A percentile compares a stretch with the other conserved stretches of the same genome.
Evolutionary conservation across 2,888 invertebrate genomes (phyloP).

Genomic region (Drosophila seclusa): DNA sequence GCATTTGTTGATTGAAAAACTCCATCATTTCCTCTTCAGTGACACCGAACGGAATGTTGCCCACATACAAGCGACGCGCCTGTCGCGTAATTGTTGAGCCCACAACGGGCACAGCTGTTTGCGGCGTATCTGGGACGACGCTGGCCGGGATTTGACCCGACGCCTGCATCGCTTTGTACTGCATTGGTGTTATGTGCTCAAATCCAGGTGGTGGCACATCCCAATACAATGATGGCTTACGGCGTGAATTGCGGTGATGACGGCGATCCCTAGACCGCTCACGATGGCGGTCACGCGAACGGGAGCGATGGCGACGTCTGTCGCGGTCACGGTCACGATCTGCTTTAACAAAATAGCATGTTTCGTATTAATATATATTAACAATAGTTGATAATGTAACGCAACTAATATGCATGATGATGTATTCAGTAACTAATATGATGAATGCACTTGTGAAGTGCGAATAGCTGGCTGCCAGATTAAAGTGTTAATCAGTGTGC

Average conservation of each 20-base stretch:
- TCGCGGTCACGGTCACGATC: conserved; percentile 71
- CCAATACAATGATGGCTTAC: conserved; percentile 97
- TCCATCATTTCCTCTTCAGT: conserved; percentile 99
- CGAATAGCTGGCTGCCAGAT: neutral
- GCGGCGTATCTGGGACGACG: conserved; percentile 95
- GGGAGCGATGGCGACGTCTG: conserved; percentile 71
- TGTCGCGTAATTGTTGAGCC: conserved; percentile 99
- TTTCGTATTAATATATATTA: neutral
- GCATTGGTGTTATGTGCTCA: conserved; percentile 98
- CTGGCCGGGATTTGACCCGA: conserved; percentile 98
- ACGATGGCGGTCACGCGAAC: conserved; percentile 74
- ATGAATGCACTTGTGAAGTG: neutral
- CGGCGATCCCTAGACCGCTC: conserved; percentile 73
- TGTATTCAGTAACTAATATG: neutral
- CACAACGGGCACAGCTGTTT: conserved; percentile 98
- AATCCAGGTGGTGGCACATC: conserved; percentile 99
- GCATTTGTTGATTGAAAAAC: conserved; percentile 99
- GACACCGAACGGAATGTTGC: conserved; percentile 99
- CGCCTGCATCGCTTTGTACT: conserved; percentile 95
- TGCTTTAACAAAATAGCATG: conserved; percentile 6
- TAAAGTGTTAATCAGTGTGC: conserved; percentile 3
- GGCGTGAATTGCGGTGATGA: conserved; percentile 88
- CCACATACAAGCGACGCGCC: conserved; percentile 97
- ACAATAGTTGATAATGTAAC: neutral
- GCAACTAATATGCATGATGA: neutral